Base-by-base conservation (phyloP, 2,888 invertebrate species). In the Hirtodrosophila confusa region DNA sequence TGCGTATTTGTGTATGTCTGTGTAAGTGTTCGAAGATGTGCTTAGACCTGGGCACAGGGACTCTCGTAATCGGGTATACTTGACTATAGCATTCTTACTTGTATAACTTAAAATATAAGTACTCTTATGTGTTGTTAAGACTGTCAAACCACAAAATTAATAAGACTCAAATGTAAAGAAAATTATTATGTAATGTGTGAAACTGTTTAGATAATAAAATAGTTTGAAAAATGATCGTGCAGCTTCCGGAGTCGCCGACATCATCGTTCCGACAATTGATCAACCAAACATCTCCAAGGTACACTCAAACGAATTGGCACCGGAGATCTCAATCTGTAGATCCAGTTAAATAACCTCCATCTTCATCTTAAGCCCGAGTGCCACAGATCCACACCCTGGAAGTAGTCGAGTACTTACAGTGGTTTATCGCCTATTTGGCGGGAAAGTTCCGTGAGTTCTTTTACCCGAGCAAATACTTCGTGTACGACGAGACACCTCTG, bases 401-500 rank as follows among this genome's bases (percentile, higher is more conserved):
- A 5, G 74, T 79, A 66, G 63, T 63, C 50, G 41, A 55, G 1
- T 63, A 64, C 33, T 3, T 83, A 4, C 53, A 11, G 5, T 29
- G 39, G 3, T 3, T 56, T 0, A 2, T 75, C 24, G 45, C 48
- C 23, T 50, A 7, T 33, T 0, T 80, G 57, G 41, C 36, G 11
- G 4, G 11, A 3, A 63, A 31, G 45, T 1, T 70, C 1, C 33
- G 10, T 0, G 8, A 4, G 5, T 4, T 56, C 3, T 51, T 70
- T 12, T 10, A 10, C 3, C 7, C 43, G 6, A 3, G 9, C 0
- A 40, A 9, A 0, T 4, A 4, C 1, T 7, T 47, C 6, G 3
- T 4, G 4, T 82, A 74, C 11, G 12, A 23, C 2, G 77, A 82
- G 17, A 51, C 51, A 3, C 41, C 77, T 0, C 29, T 72, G 0